These are phyloP conservation scores for Tachina lurida DNA, from an alignment of 2,888 invertebrate genomes.

Conservation along the genomic window DNA sequence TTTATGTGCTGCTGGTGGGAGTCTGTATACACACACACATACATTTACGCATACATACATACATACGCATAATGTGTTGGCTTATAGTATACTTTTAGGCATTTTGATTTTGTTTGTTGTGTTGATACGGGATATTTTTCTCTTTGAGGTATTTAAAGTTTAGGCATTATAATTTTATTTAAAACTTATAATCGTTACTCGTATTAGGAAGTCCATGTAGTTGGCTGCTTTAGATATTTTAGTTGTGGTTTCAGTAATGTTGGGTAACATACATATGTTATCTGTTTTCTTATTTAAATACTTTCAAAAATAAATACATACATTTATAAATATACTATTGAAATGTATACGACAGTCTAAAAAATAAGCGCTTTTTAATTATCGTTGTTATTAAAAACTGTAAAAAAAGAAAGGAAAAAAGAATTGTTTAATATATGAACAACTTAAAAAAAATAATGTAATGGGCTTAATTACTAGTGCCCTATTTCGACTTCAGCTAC, in stretches of 20 bases:
- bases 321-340: slow-evolving; percentile 39
- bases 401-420: slow-evolving; percentile 35
- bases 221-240: slow-evolving; percentile 1
- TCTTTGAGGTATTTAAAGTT: slow-evolving; percentile 65
- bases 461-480: not conserved
- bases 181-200: not conserved
- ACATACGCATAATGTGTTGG: not conserved
- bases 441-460: not conserved
- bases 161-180: slow-evolving; percentile 59
- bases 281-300: slow-evolving; percentile 23
- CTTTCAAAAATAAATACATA: slow-evolving; percentile 40
- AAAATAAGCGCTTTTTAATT: slow-evolving; percentile 68
- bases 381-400: slow-evolving; percentile 69
- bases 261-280: slow-evolving; percentile 11
- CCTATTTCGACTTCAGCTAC: too few relatives aligned
- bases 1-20: slow-evolving; percentile 26
- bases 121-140: slow-evolving; percentile 5
- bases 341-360: slow-evolving; percentile 63
- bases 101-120: not conserved
- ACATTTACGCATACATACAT: too few relatives aligned
- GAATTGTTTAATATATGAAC: not conserved
- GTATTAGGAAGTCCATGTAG: slow-evolving; percentile 41
- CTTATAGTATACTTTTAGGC: slow-evolving; percentile 11
- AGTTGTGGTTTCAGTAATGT: slow-evolving; percentile 7
- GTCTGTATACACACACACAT: not conserved